phyloP scores from a whole-genome alignment of 2,888 invertebrate species.

The Elegia similella region DNA sequence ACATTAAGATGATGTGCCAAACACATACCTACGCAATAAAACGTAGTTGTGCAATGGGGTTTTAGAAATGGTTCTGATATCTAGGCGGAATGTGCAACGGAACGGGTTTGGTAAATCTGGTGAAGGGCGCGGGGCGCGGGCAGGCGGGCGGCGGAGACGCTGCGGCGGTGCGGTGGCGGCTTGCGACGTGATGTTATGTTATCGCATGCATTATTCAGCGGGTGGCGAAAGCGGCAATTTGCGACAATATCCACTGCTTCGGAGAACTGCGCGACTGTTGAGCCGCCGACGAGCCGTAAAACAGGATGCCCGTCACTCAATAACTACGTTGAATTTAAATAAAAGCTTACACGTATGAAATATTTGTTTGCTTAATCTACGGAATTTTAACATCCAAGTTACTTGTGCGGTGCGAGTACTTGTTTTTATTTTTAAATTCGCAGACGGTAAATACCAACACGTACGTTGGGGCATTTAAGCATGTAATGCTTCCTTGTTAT shows the following conservation, averaged over 20 bases:
- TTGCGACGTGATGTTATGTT: constrained; percentile 76
- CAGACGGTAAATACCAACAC: constrained; percentile 7
- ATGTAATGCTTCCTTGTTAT: not conserved
- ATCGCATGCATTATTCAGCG: constrained; percentile 79
- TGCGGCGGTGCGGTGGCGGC: constrained; percentile 37
- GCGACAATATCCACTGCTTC: constrained; percentile 80
- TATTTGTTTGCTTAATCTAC: constrained; percentile 32
- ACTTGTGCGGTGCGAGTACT: not conserved
- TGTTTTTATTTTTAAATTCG: no score
- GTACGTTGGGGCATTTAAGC: not conserved
- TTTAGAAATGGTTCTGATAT: constrained; percentile 40
- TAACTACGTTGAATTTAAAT: constrained; percentile 71
- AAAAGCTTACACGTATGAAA: constrained; percentile 44
- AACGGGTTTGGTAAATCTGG: constrained; percentile 43
- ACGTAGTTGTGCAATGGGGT: constrained; percentile 46
- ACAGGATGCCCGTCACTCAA: constrained; percentile 75
- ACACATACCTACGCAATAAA: not conserved
- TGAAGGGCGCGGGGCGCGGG: constrained; percentile 35
- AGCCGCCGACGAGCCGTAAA: constrained; percentile 73
- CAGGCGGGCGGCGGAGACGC: constrained; percentile 25
- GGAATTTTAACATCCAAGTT: constrained; percentile 25
- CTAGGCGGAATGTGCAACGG: constrained; percentile 47
- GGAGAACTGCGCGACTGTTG: constrained; percentile 70
- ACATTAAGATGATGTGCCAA: not conserved
- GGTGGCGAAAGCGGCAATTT: constrained; percentile 80